phyloP scores from a whole-genome alignment of 2,113 vertebrate species.

The Tragulus kanchil region DNA sequence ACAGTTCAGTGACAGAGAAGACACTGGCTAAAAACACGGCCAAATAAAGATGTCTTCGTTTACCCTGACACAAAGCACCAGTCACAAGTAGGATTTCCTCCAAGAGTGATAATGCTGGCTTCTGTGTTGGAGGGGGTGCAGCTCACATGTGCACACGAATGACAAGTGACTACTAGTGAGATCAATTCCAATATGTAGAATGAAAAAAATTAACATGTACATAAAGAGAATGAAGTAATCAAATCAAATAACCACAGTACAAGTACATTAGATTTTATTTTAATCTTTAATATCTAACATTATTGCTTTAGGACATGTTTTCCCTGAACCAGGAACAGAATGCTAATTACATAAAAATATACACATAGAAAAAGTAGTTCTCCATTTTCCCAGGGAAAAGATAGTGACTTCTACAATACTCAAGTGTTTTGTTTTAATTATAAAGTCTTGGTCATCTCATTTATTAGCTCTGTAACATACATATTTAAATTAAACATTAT shows the following conservation, averaged over 20 bases:
- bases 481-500: constrained; percentile 82
- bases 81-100: neutral
- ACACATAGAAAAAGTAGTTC: constrained; percentile 87
- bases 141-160: neutral
- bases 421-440: constrained; percentile 86
- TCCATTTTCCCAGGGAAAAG: constrained; percentile 84
- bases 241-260: constrained; percentile 65
- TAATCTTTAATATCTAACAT: constrained; percentile 86
- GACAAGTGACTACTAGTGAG: neutral
- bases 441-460: constrained; percentile 80
- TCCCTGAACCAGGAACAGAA: constrained; percentile 85
- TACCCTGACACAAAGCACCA: constrained; percentile 1
- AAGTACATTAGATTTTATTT: constrained; percentile 79
- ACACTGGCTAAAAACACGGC: neutral
- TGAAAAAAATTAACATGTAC: neutral
- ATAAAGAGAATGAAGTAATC: constrained; percentile 73
- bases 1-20: neutral
- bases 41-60: neutral
- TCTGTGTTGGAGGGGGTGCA: neutral
- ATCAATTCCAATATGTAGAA: neutral
- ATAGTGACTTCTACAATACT: constrained; percentile 87
- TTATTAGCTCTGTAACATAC: constrained; percentile 84
- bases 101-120: neutral
- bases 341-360: constrained; percentile 89
- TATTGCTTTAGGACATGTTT: constrained; percentile 83